A percentile compares a stretch with the other conserved stretches of the same genome.
phyloP scores from a whole-genome alignment of 2,888 invertebrate genomes.

The Acrobasis repandana region DNA sequence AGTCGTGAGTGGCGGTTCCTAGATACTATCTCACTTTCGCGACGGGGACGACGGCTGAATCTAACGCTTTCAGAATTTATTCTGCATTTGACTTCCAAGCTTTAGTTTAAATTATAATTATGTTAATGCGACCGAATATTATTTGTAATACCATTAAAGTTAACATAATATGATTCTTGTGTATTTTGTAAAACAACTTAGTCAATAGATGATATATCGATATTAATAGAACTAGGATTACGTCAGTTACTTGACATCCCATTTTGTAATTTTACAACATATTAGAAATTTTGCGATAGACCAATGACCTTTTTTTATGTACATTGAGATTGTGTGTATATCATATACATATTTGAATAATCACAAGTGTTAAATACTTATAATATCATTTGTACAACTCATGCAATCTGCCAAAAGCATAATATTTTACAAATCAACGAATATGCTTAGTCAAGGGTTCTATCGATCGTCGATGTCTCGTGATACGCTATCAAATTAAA shows the following conservation, averaged over 20 bases:
- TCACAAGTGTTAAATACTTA: background rate
- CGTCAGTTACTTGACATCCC: slow-evolving; percentile 2
- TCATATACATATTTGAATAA: background rate
- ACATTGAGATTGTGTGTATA: background rate
- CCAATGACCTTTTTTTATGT: background rate
- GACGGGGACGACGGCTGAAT: slow-evolving; percentile 43
- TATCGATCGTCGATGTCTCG: slow-evolving; percentile 43
- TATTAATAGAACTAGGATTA: background rate
- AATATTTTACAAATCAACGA: slow-evolving; percentile 18
- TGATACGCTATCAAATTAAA: slow-evolving; percentile 58
- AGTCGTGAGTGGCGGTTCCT: slow-evolving; percentile 51
- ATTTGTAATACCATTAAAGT: background rate
- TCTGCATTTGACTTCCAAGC: slow-evolving; percentile 33
- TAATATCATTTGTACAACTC: background rate
- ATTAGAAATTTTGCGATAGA: background rate
- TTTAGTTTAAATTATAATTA: background rate
- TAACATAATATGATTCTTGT: background rate
- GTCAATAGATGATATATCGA: background rate
- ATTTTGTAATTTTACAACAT: slow-evolving; percentile 8
- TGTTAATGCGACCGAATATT: background rate
- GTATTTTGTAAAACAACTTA: background rate
- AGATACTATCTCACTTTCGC: slow-evolving; percentile 58
- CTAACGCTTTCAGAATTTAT: slow-evolving; percentile 35
- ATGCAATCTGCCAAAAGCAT: slow-evolving; percentile 4
- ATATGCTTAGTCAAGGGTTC: slow-evolving; percentile 39